These are phyloP conservation scores for Gari tellinella DNA, from an alignment of 2,888 invertebrate species.

Conservation along the genomic window DNA sequence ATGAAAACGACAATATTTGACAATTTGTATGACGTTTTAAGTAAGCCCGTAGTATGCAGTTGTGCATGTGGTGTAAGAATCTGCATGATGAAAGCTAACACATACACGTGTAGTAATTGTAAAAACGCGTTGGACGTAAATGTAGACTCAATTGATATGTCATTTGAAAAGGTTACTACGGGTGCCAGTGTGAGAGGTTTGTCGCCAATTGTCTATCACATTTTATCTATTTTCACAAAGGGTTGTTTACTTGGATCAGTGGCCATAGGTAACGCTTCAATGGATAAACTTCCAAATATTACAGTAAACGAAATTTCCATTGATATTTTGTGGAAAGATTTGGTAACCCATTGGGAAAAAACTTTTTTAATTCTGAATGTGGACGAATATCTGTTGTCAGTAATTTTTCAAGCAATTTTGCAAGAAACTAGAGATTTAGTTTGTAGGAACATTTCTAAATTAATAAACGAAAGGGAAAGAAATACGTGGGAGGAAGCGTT, in stretches of 20 bases:
- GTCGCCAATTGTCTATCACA: constrained; percentile 18
- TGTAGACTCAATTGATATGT: no score
- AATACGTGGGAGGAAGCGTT: constrained; percentile 24
- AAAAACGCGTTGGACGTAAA: no score
- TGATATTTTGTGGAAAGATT: background rate
- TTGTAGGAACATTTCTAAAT: background rate
- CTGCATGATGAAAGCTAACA: background rate
- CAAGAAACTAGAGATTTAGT: constrained; percentile 4
- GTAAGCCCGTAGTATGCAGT: background rate
- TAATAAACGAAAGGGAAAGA: background rate
- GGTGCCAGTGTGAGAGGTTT: constrained; percentile 1
- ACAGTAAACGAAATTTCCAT: background rate
- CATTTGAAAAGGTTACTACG: background rate
- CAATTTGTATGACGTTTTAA: background rate
- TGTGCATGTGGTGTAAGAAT: background rate
- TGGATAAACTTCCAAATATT: background rate
- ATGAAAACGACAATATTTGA: no score
- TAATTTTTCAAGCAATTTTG: constrained; percentile 26
- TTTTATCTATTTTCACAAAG: constrained; percentile 26
- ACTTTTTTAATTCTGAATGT: constrained; percentile 5
- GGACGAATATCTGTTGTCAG: background rate
- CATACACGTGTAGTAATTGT: no score
- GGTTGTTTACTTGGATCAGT: constrained; percentile 37
- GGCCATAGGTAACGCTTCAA: constrained; percentile 4
- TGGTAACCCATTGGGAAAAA: constrained; percentile 11